Percentiles rank a stretch among this genome's conserved stretches.
Conservation (phyloP, 1,140 invertebrate species). For the Campodea augens region DNA sequence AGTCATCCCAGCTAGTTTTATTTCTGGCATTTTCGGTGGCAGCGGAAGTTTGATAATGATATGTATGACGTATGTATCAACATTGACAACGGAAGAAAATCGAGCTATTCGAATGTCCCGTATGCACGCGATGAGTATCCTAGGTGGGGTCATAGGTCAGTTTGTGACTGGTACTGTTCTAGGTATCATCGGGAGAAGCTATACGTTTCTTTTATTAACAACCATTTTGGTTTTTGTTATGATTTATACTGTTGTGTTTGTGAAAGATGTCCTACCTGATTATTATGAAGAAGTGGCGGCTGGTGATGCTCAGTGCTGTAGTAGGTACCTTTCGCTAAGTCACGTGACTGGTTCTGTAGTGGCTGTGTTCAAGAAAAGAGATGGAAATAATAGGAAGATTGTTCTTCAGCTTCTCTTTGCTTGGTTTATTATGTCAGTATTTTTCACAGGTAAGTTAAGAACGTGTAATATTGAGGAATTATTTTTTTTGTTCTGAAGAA, state of each 20-base stretch:
- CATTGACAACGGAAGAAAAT: slow-evolving; percentile 18
- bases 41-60: slow-evolving; percentile 23
- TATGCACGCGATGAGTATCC: slow-evolving; percentile 28
- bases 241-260: neutral
- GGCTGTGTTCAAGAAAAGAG: slow-evolving; percentile 20
- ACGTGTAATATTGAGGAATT: too few relatives aligned
- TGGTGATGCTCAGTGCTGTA: too few relatives aligned
- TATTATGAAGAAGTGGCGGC: neutral
- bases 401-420: slow-evolving; percentile 20
- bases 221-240: neutral
- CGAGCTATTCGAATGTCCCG: slow-evolving; percentile 25
- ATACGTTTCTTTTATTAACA: neutral
- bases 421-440: slow-evolving; percentile 17
- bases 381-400: slow-evolving; percentile 15
- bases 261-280: neutral
- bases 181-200: neutral
- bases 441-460: slow-evolving; percentile 16
- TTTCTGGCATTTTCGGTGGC: slow-evolving; percentile 26
- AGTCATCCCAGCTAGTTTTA: slow-evolving; percentile 21
- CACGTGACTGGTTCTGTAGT: slow-evolving; percentile 18
- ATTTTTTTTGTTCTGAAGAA: too few relatives aligned
- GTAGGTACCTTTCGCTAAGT: slow-evolving; percentile 6
- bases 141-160: slow-evolving; percentile 24
- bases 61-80: slow-evolving; percentile 27
- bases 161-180: neutral